Evolutionary conservation across 2,797 vertebrate genomes (phyloP).

Genomic region (Bothrops alternatus): DNA sequence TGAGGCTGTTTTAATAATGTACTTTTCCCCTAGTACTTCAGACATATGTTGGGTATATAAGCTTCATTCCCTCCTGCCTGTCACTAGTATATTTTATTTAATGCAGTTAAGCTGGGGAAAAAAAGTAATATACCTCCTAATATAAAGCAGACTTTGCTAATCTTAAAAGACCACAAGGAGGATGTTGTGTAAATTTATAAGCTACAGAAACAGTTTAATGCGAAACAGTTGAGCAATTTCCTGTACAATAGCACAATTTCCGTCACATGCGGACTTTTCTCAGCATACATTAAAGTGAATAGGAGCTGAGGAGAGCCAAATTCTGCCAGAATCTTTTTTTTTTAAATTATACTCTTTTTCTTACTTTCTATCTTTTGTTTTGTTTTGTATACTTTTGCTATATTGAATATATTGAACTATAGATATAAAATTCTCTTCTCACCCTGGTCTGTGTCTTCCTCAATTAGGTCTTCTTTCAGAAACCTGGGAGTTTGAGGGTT

Average conservation of each 20-base stretch:
- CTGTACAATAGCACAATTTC: background rate
- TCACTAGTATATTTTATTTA: constrained; percentile 50
- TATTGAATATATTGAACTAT: background rate
- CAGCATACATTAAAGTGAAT: background rate
- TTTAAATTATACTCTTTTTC: background rate
- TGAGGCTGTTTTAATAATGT: constrained; percentile 51
- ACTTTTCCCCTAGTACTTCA: constrained; percentile 24
- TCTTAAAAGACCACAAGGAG: constrained; percentile 12
- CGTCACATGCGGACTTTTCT: background rate
- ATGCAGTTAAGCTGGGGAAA: constrained; percentile 33
- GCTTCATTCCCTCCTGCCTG: constrained; percentile 22
- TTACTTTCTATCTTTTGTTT: background rate
- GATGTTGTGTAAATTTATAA: constrained; percentile 17
- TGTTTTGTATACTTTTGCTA: background rate
- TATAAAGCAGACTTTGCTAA: constrained; percentile 43
- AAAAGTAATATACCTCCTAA: constrained; percentile 43
- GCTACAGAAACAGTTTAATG: constrained; percentile 45
- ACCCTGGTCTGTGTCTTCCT: background rate
- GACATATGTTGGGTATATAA: constrained; percentile 40
- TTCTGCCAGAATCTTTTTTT: background rate
- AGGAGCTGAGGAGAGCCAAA: background rate
- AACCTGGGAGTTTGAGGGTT: background rate
- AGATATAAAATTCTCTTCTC: background rate
- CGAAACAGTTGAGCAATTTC: constrained; percentile 11
- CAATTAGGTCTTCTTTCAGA: background rate